phyloP scores from a whole-genome alignment of 2,113 vertebrate species.

The Hyaena hyaena region DNA sequence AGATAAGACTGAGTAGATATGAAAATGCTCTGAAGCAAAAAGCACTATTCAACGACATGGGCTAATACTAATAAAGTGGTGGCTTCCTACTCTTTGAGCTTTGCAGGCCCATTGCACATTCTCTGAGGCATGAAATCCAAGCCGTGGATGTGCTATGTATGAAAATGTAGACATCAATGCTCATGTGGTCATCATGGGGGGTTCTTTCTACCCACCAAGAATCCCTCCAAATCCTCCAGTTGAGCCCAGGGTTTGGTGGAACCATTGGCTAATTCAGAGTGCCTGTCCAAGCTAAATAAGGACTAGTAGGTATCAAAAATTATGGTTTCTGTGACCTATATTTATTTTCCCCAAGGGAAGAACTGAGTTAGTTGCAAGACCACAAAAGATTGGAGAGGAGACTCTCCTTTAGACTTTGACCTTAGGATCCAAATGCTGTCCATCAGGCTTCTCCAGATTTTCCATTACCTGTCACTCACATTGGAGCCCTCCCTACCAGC shows the following conservation, averaged over 20 bases:
- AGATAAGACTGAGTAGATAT: slow-evolving; percentile 22
- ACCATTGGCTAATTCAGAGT: not conserved
- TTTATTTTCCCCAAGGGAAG: slow-evolving; percentile 27
- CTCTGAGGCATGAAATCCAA: not conserved
- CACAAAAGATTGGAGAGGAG: not conserved
- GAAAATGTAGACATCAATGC: not conserved
- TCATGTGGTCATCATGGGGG: not conserved
- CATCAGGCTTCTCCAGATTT: not conserved
- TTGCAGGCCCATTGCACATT: not conserved
- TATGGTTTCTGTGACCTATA: not conserved
- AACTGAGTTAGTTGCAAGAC: not conserved
- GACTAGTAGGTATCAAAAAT: not conserved
- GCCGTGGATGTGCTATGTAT: not conserved
- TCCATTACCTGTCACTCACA: not conserved
- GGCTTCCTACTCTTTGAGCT: not conserved
- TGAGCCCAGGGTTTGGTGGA: not conserved
- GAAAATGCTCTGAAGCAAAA: slow-evolving; percentile 2
- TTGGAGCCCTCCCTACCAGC: not conserved
- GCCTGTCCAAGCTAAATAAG: not conserved
- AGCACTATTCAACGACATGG: not conserved
- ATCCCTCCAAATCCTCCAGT: not conserved
- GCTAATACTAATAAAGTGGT: slow-evolving; percentile 3
- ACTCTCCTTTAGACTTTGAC: slow-evolving; percentile 11
- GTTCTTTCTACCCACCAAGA: not conserved
- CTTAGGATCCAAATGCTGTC: not conserved